phyloP scores from a whole-genome alignment of 2,797 vertebrate genomes.

The Triplophysa yarkandensis region DNA sequence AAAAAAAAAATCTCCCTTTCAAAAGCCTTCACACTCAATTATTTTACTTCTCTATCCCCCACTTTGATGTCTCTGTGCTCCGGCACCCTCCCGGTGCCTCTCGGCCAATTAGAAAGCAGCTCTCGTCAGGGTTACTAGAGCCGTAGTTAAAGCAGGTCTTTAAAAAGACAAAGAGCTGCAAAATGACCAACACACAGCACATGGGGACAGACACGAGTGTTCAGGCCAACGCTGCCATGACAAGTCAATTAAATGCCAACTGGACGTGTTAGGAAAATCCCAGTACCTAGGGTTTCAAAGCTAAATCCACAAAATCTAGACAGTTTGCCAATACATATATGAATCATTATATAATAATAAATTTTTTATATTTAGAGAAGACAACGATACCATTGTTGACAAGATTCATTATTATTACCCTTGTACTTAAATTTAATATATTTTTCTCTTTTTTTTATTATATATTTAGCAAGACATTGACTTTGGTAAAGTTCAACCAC shows the following conservation, averaged over 20 bases:
- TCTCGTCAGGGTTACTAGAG: slow-evolving; percentile 22
- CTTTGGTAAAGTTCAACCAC: too few relatives aligned
- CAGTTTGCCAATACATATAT: background rate
- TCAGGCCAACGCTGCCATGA: background rate
- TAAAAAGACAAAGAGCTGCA: slow-evolving; percentile 7
- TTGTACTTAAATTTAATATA: too few relatives aligned
- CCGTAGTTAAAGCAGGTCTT: slow-evolving; percentile 31
- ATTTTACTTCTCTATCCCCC: slow-evolving; percentile 59
- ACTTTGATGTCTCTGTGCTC: slow-evolving; percentile 65
- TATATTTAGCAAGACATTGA: too few relatives aligned
- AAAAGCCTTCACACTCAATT: slow-evolving; percentile 62
- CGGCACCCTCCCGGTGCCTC: slow-evolving; percentile 29
- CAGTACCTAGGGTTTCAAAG: background rate
- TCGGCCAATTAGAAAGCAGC: slow-evolving; percentile 37
- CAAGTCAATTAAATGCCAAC: slow-evolving; percentile 1
- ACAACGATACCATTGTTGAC: too few relatives aligned
- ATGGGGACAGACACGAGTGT: background rate
- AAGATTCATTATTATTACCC: too few relatives aligned
- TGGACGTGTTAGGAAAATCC: background rate
- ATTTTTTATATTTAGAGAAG: too few relatives aligned
- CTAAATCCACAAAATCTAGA: background rate
- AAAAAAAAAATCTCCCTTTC: slow-evolving; percentile 45
- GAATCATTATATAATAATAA: slow-evolving; percentile 9
- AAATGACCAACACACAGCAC: slow-evolving; percentile 24
- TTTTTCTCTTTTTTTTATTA: too few relatives aligned